Base-by-base conservation (phyloP, 1,140 invertebrate genomes). In the Lucilia sericata region DNA sequence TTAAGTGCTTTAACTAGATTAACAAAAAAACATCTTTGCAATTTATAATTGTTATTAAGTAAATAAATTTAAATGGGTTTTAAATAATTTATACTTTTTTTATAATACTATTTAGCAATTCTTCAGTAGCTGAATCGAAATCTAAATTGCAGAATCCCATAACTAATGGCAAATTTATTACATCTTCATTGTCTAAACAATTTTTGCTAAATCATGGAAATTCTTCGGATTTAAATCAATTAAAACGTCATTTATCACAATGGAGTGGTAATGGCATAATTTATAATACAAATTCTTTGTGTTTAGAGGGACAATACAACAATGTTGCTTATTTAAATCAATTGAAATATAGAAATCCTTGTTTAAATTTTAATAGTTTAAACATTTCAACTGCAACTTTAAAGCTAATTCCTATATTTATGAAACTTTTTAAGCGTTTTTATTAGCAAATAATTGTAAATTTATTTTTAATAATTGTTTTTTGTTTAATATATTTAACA, bases 41-140 rank as follows among this genome's bases (percentile, higher is more conserved):
- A 17, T 60, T 60, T 60, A 60, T 60, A 60, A 60, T 60, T 60
- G 55, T n/a, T 17, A 60, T 60, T 60, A n/a, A 60, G 55, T n/a
- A 60, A 60, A 14, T 3, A 60, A 60, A 60, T n/a, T 60, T n/a
- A 60, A 17, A 17, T 42, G 42, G 5, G 42, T 60, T n/a, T 17
- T n/a, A 60, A 17, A 60, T 60, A n/a, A n/a, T 60, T 60, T n/a
- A 60, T n/a, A 60, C n/a, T 60, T 5, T 60, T 60, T 7, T 60
- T 17, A 60, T 60, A 14, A n/a, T 60, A 17, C n/a, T 60, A n/a
- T 60, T 60, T 60, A n/a, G n/a, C 14, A 60, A 60, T 14, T n/a
- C 5, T n/a, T 60, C 51, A 7, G n/a, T 60, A 17, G n/a, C 13
- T n/a, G n/a, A 60, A 60, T 14, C 13, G 0, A 60, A 60, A 60